phyloP scores from a whole-genome alignment of 2,888 invertebrate genomes.

The Tetramorium bicarinatum region DNA sequence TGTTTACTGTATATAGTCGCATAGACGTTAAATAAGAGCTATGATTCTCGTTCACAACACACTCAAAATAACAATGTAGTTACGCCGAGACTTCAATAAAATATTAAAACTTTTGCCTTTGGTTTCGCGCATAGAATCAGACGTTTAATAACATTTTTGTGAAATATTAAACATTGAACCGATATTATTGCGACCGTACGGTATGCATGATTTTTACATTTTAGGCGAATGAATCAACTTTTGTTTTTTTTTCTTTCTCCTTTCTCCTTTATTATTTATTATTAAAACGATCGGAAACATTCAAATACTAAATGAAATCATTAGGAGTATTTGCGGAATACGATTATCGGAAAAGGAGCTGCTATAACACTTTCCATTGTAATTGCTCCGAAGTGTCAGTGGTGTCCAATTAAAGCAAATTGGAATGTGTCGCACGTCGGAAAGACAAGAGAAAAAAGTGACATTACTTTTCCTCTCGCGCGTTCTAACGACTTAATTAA shows the following conservation, averaged over 20 bases:
- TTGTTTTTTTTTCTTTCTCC: neutral
- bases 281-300: no score
- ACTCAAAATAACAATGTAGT: neutral
- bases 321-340: constrained; percentile 34
- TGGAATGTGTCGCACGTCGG: constrained; percentile 14
- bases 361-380: constrained; percentile 3
- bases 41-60: neutral
- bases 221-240: neutral
- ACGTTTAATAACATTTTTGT: neutral
- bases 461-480: neutral
- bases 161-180: neutral
- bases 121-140: neutral
- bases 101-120: neutral
- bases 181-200: neutral
- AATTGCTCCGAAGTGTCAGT: constrained; percentile 19
- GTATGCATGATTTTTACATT: neutral
- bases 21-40: neutral
- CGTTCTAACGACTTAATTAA: constrained; percentile 50
- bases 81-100: neutral
- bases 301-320: no score
- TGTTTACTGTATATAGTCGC: neutral
- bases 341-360: constrained; percentile 25
- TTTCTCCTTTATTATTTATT: neutral
- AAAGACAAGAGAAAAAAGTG: neutral
- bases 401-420: constrained; percentile 46